Evolutionary conservation across 37 sponge, comb jelly and placozoan genomes (phyloP).

Genomic region (Halichondria panicea): DNA sequence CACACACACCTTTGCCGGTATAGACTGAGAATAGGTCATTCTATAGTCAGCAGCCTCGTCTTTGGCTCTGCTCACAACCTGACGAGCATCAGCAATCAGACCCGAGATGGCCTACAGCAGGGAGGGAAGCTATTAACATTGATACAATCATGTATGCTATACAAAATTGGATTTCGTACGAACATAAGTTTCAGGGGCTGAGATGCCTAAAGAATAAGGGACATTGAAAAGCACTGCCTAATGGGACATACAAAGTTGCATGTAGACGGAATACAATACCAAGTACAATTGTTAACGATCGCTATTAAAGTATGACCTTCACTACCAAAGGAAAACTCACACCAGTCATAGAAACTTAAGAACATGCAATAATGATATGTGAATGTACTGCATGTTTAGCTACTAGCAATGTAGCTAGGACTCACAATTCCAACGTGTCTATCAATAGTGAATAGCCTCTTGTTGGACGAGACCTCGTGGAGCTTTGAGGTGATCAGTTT

Average conservation of each 20-base stretch:
- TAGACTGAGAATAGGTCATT: conserved; percentile 59
- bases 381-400: too few relatives aligned
- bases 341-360: too few relatives aligned
- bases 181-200: too few relatives aligned
- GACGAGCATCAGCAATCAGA: conserved; percentile 88
- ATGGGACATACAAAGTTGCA: not conserved
- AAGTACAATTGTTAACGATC: conserved; percentile 1
- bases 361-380: too few relatives aligned
- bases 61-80: conserved; percentile 69
- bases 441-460: conserved; percentile 88
- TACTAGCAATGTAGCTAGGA: not conserved
- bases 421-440: conserved; percentile 91
- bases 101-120: conserved; percentile 70
- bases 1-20: conserved; percentile 80
- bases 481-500: conserved; percentile 92
- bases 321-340: not conserved
- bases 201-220: too few relatives aligned
- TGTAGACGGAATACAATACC: not conserved
- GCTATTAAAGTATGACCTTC: not conserved
- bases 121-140: not conserved
- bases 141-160: too few relatives aligned
- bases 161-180: too few relatives aligned
- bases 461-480: conserved; percentile 80
- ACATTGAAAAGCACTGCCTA: too few relatives aligned
- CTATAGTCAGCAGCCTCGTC: conserved; percentile 85